A percentile compares a stretch with the other conserved stretches of the same genome.
These are phyloP conservation scores for Pseudococcus viburni DNA, from an alignment of 2,888 invertebrate species.

Conservation along the genomic window DNA sequence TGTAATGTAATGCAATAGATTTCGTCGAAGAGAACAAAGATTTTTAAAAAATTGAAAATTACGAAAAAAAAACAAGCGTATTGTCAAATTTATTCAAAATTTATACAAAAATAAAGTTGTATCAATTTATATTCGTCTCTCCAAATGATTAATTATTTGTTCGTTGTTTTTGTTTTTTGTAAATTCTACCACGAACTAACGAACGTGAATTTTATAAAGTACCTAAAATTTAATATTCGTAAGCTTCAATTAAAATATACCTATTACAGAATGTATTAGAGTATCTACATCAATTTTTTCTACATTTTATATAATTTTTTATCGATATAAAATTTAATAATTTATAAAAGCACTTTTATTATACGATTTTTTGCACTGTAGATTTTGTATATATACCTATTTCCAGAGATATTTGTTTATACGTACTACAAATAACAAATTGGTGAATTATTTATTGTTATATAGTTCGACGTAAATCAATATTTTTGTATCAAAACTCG, in stretches of 20 bases:
- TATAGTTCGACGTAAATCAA: conserved; percentile 44
- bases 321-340: conserved; percentile 58
- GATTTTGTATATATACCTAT: conserved; percentile 65
- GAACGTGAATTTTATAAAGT: conserved; percentile 31
- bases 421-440: conserved; percentile 26
- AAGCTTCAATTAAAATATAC: conserved; percentile 50
- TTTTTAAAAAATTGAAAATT: background rate
- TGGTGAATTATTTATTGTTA: conserved; percentile 24
- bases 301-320: conserved; percentile 63
- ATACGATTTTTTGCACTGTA: conserved; percentile 64
- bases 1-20: background rate
- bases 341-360: conserved; percentile 64
- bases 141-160: background rate
- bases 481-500: conserved; percentile 27
- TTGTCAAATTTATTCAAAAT: too few relatives aligned
- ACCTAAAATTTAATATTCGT: background rate
- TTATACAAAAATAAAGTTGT: too few relatives aligned
- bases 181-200: background rate
- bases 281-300: conserved; percentile 58
- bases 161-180: background rate
- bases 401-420: conserved; percentile 54
- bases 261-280: conserved; percentile 46
- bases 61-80: background rate
- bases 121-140: background rate
- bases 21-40: background rate